Evolutionary conservation across 2,888 invertebrate species (phyloP).

Genomic region (Oscheius sp.): DNA sequence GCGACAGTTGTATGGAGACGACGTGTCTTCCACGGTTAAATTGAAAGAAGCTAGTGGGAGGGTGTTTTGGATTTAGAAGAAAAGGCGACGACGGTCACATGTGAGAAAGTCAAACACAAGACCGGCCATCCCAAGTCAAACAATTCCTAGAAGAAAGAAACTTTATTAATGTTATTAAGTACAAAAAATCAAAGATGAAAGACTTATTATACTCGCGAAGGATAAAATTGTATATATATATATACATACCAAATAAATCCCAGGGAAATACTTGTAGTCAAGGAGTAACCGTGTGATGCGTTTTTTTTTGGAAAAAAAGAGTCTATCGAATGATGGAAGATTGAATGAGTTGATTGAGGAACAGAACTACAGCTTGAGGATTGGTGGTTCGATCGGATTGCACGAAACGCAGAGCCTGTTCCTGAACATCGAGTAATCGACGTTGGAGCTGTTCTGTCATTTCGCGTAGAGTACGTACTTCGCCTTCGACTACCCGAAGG

Average conservation of each 20-base stretch:
- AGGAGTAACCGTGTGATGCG: constrained; percentile 25
- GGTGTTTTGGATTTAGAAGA: not conserved
- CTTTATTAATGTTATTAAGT: no score
- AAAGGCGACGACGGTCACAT: constrained; percentile 5
- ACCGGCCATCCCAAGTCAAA: constrained; percentile 14
- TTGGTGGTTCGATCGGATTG: constrained; percentile 31
- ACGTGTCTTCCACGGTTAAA: not conserved
- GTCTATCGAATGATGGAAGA: constrained; percentile 38
- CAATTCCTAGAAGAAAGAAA: no score
- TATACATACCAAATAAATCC: constrained; percentile 8
- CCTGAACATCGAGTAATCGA: constrained; percentile 44
- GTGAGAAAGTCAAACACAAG: constrained; percentile 10
- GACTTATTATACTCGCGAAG: not conserved
- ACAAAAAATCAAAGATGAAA: no score
- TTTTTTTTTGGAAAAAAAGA: not conserved
- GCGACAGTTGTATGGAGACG: not conserved
- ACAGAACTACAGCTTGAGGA: constrained; percentile 33
- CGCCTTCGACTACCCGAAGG: constrained; percentile 31
- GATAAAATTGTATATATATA: no score
- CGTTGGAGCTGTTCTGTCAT: constrained; percentile 45
- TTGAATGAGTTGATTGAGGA: constrained; percentile 42
- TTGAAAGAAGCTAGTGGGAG: not conserved
- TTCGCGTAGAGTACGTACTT: constrained; percentile 37
- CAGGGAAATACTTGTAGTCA: constrained; percentile 19
- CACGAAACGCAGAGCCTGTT: constrained; percentile 32